Evolutionary conservation across 2,888 invertebrate genomes (phyloP).

Genomic region (Drosophila percnosoma): DNA sequence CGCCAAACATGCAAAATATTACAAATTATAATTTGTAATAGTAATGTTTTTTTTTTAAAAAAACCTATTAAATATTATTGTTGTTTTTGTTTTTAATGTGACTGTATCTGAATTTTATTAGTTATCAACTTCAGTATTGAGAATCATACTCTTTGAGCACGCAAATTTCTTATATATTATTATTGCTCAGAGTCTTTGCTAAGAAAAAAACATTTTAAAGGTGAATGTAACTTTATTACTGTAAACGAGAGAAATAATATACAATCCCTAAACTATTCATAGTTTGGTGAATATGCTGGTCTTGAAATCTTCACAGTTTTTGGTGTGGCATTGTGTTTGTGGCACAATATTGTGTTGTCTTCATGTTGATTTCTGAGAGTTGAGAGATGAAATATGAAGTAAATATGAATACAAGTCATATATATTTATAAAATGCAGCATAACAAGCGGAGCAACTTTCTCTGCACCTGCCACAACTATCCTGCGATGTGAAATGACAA

Average conservation of each 20-base stretch:
- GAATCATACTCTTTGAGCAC: too few relatives aligned
- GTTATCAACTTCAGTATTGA: not conserved
- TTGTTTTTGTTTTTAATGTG: not conserved
- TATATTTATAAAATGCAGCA: not conserved
- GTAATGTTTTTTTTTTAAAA: not conserved
- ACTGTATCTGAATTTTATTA: not conserved
- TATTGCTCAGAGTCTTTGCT: not conserved
- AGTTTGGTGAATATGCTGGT: not conserved
- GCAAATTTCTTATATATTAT: not conserved
- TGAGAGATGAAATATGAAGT: not conserved
- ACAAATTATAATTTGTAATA: not conserved
- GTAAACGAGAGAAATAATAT: not conserved
- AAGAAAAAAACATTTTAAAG: not conserved
- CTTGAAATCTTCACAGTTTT: too few relatives aligned
- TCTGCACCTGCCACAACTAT: not conserved
- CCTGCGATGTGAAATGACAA: slow-evolving; percentile 26
- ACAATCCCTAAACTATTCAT: not conserved
- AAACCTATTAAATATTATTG: not conserved
- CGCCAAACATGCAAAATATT: not conserved
- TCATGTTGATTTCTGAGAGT: not conserved
- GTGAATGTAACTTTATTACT: not conserved
- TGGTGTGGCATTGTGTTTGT: not conserved
- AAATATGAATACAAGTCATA: not conserved
- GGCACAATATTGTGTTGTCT: not conserved
- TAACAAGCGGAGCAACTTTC: slow-evolving; percentile 8